Evolutionary conservation across 2,113 vertebrate species (phyloP).

Genomic region (Bolborhynchus lineola): DNA sequence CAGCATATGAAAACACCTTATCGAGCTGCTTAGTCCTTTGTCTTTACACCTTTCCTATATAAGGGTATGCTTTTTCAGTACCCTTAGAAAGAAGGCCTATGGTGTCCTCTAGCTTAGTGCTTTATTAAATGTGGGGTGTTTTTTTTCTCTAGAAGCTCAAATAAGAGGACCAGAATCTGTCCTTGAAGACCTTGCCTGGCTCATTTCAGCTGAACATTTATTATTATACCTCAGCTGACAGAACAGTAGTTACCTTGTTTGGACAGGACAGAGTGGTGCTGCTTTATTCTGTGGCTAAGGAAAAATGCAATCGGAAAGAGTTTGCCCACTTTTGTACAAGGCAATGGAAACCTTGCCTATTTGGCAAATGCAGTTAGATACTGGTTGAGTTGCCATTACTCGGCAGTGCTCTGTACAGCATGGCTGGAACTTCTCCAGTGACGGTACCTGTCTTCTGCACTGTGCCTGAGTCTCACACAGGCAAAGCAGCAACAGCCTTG

Average conservation of each 20-base stretch:
- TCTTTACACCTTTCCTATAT: neutral
- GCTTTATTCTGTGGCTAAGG: neutral
- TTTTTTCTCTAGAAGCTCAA: neutral
- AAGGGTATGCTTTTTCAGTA: neutral
- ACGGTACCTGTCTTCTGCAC: neutral
- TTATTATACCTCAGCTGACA: neutral
- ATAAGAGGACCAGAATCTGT: neutral
- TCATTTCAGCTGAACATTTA: neutral
- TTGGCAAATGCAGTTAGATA: neutral
- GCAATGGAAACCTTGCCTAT: neutral
- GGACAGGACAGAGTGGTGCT: neutral
- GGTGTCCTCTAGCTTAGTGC: neutral
- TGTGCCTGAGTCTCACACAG: neutral
- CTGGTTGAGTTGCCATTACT: neutral
- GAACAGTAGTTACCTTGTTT: neutral
- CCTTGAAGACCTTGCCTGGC: neutral
- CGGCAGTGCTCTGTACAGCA: rapidly evolving
- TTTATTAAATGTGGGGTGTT: neutral
- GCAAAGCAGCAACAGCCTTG: neutral
- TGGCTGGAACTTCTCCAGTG: neutral
- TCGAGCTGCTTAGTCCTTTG: neutral
- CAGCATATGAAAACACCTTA: neutral
- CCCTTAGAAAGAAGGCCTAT: neutral
- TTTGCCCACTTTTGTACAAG: neutral
- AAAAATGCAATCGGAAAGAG: neutral